A percentile compares a stretch with the other conserved stretches of the same genome.
Evolutionary conservation across 2,113 vertebrate species (phyloP).

Genomic region (Chamaetylas fuelleborni): DNA sequence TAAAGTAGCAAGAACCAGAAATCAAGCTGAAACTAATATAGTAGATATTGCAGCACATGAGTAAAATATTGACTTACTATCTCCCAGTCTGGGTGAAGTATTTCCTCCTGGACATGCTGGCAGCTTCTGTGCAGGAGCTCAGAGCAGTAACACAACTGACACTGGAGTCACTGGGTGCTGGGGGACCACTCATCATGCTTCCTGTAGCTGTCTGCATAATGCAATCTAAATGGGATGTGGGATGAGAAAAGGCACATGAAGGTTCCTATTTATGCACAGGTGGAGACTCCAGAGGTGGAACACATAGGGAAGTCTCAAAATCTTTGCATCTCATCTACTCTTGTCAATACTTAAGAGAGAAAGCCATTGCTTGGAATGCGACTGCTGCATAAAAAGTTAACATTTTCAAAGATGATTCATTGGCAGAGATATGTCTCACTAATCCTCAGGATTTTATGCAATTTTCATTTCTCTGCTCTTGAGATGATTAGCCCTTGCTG

Average conservation of each 20-base stretch:
- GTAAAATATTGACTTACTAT: slow-evolving; percentile 65
- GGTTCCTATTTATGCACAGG: background rate
- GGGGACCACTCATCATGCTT: slow-evolving; percentile 69
- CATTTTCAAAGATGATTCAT: background rate
- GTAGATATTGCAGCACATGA: background rate
- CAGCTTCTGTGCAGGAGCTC: slow-evolving; percentile 71
- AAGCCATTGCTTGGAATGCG: background rate
- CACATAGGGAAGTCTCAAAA: background rate
- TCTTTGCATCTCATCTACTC: background rate
- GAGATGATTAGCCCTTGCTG: background rate
- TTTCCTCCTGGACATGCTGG: slow-evolving; percentile 50
- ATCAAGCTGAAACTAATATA: background rate
- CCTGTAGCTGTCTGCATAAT: slow-evolving; percentile 45
- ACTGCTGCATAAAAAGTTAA: background rate
- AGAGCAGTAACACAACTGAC: slow-evolving; percentile 74
- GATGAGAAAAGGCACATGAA: background rate
- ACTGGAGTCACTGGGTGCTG: slow-evolving; percentile 71
- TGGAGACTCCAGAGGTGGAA: background rate
- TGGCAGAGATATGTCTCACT: background rate
- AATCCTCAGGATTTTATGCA: background rate
- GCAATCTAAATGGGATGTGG: slow-evolving; percentile 44
- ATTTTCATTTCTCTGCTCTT: background rate
- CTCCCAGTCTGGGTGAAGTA: slow-evolving; percentile 82
- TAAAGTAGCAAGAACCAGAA: background rate
- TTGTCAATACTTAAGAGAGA: background rate